Percentiles rank a stretch among this genome's conserved stretches.
Evolutionary conservation across 1,140 invertebrate species (phyloP).

Genomic region (Caerostris extrusa): DNA sequence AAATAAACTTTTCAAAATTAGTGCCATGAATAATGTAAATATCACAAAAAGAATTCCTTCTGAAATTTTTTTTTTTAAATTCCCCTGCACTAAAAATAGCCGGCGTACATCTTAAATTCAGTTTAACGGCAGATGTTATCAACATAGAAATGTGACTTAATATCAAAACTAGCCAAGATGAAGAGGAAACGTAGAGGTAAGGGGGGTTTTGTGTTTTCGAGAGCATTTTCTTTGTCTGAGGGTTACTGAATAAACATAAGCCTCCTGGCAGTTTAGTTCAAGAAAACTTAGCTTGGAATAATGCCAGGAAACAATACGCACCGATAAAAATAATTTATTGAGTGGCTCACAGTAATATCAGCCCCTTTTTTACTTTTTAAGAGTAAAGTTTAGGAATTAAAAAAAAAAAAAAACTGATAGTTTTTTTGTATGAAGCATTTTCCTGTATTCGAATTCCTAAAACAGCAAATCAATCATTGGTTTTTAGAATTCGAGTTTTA

Average conservation of each 20-base stretch:
- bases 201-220: neutral
- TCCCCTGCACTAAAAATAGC: too few species aligned
- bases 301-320: neutral
- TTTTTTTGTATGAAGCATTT: neutral
- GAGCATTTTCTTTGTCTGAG: neutral
- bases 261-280: neutral
- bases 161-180: neutral
- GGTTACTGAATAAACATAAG: constrained; percentile 8
- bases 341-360: neutral
- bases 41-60: too few species aligned
- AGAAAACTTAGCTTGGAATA: neutral
- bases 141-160: neutral
- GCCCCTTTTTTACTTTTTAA: too few species aligned
- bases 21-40: too few species aligned
- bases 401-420: neutral
- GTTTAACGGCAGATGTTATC: neutral
- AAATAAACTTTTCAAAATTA: too few species aligned
- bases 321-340: constrained; percentile 32
- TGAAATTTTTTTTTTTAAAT: too few species aligned
- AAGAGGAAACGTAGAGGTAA: neutral
- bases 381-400: neutral
- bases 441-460: neutral
- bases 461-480: neutral
- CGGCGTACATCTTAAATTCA: too few species aligned
- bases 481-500: neutral